Conservation (phyloP, 2,113 vertebrate species). For the Speoplatyrhinus poulsoni region DNA sequence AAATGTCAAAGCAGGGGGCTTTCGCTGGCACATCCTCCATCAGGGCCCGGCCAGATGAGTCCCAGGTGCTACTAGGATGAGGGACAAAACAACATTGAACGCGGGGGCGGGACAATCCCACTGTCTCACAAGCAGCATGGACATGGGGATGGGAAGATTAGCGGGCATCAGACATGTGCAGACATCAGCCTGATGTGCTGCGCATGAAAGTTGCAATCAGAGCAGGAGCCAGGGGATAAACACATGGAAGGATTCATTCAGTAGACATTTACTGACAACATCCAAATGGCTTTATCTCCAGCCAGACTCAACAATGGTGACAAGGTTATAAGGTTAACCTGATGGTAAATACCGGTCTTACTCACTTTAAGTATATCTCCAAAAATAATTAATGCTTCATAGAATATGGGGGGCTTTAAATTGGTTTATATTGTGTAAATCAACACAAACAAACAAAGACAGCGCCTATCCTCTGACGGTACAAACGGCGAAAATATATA, state of each 20-base stretch:
- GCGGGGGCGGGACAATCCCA: slow-evolving; percentile 46
- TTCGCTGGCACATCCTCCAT: slow-evolving; percentile 47
- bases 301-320: no score
- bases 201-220: slow-evolving; percentile 60
- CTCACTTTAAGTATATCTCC: no score
- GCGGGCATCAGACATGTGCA: slow-evolving; percentile 49
- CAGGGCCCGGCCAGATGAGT: slow-evolving; percentile 35
- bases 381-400: no score
- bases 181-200: slow-evolving; percentile 38
- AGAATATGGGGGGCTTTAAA: no score
- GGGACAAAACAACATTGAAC: slow-evolving; percentile 63
- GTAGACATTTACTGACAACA: slow-evolving; percentile 40
- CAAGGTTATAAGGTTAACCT: background rate
- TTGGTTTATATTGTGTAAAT: no score
- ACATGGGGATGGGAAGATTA: slow-evolving; percentile 65
- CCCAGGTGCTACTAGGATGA: slow-evolving; percentile 32
- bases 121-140: slow-evolving; percentile 41
- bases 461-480: no score
- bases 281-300: slow-evolving; percentile 50
- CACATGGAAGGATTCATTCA: slow-evolving; percentile 42
- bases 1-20: slow-evolving; percentile 74
- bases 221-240: slow-evolving; percentile 42
- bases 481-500: no score
- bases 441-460: no score
- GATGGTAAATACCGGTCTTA: background rate